Conservation (phyloP, 1,140 invertebrate species). For the Proctacanthus coquilletti region DNA sequence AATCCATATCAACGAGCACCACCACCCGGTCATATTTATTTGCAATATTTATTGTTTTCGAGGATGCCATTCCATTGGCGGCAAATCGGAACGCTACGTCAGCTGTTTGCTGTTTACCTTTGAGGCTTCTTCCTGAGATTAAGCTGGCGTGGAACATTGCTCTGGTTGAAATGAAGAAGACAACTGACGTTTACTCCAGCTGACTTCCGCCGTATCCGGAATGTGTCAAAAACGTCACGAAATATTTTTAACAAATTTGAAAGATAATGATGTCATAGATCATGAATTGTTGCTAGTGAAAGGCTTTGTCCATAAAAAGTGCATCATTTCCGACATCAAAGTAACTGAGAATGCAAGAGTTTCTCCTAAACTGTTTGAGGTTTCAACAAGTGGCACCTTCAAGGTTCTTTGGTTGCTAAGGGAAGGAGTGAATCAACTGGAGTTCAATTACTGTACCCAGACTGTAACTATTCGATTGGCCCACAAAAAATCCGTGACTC, state of each 20-base stretch:
- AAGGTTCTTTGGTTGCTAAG: background rate
- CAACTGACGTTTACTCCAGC: no score
- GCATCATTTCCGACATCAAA: background rate
- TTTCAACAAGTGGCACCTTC: background rate
- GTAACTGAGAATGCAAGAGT: background rate
- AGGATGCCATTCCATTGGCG: constrained; percentile 1
- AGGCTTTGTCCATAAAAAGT: background rate
- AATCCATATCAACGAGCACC: constrained; percentile 93
- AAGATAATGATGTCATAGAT: constrained; percentile 1
- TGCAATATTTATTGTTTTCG: constrained; percentile 15
- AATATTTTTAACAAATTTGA: constrained; percentile 1
- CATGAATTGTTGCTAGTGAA: constrained; percentile 1
- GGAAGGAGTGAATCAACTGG: background rate
- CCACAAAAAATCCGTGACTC: background rate
- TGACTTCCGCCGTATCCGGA: no score
- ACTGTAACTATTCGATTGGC: background rate
- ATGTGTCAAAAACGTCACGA: constrained; percentile 1
- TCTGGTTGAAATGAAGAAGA: no score
- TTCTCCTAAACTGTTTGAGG: background rate
- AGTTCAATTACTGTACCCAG: background rate
- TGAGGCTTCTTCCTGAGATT: no score
- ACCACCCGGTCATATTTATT: constrained; percentile 48
- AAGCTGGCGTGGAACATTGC: no score
- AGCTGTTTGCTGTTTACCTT: no score
- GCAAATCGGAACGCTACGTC: no score